Evolutionary conservation across 2,113 vertebrate genomes (phyloP).

Genomic region (Plecotus auritus): DNA sequence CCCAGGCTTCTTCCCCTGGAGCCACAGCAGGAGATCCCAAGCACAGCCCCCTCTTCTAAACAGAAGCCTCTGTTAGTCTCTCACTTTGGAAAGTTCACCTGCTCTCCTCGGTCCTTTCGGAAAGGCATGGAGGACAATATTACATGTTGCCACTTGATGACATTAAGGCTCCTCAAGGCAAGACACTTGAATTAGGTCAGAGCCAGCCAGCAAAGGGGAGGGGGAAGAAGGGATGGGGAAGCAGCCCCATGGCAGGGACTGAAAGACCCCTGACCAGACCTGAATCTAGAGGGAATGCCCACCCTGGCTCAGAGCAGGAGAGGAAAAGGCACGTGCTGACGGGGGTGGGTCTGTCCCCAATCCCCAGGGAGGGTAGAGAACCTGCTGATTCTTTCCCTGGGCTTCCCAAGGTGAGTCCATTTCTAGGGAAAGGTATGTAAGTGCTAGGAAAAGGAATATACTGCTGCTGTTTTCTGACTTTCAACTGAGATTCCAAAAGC

Average conservation of each 20-base stretch:
- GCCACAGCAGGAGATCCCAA: background rate
- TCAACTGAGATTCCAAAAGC: conserved; percentile 38
- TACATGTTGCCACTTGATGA: conserved; percentile 16
- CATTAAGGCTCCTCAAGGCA: conserved; percentile 59
- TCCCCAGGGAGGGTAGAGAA: conserved; percentile 33
- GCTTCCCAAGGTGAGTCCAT: conserved; percentile 32
- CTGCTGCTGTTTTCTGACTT: conserved; percentile 49
- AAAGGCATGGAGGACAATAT: conserved; percentile 24
- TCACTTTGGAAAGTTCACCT: conserved; percentile 24
- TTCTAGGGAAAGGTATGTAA: conserved; percentile 43
- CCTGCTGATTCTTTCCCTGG: conserved; percentile 45
- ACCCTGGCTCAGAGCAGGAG: conserved; percentile 71
- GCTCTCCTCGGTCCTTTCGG: conserved; percentile 9
- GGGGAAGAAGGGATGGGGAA: background rate
- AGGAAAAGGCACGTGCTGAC: conserved; percentile 75
- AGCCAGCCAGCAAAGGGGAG: conserved; percentile 15
- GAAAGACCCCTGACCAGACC: conserved; percentile 53
- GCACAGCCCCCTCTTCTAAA: background rate
- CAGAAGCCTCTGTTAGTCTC: background rate
- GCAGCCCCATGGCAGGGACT: conserved; percentile 18
- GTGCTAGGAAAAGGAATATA: conserved; percentile 42
- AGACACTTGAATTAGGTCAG: conserved; percentile 56
- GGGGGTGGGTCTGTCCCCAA: conserved; percentile 42
- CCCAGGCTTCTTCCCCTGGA: background rate
- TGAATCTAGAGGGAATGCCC: conserved; percentile 58